Evolutionary conservation across 2,888 invertebrate species (phyloP).

Genomic region (Lasioglossum vierecki): DNA sequence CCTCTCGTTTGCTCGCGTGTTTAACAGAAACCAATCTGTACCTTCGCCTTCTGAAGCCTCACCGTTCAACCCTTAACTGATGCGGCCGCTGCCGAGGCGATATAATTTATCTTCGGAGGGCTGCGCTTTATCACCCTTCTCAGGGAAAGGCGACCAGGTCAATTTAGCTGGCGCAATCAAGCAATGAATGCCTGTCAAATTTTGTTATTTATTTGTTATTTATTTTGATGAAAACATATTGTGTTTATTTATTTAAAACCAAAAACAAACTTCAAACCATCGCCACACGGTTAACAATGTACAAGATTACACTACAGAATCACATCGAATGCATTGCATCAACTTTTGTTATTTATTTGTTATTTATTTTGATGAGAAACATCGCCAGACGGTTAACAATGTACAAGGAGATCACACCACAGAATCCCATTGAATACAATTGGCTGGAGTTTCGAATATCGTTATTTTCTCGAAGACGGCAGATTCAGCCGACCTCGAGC

Average conservation of each 20-base stretch:
- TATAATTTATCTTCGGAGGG: background rate
- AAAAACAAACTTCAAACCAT: background rate
- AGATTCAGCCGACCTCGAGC: background rate
- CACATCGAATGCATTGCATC: background rate
- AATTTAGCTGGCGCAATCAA: background rate
- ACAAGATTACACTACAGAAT: background rate
- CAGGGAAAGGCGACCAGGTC: background rate
- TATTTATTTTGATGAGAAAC: too few species aligned
- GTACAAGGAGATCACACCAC: background rate
- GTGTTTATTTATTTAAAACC: too few species aligned
- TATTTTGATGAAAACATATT: too few species aligned
- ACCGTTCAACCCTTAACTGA: conserved; percentile 7
- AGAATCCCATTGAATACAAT: background rate
- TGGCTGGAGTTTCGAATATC: background rate
- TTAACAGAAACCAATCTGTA: background rate
- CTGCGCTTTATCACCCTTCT: background rate
- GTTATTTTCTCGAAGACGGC: background rate
- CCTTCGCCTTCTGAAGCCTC: background rate
- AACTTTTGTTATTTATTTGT: background rate
- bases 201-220: too few species aligned
- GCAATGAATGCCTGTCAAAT: background rate
- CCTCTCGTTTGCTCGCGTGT: conserved; percentile 4
- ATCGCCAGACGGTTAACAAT: background rate
- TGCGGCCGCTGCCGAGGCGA: background rate
- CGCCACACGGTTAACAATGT: background rate